phyloP scores from a whole-genome alignment of 2,113 vertebrate species.

The Scomber scombrus region DNA sequence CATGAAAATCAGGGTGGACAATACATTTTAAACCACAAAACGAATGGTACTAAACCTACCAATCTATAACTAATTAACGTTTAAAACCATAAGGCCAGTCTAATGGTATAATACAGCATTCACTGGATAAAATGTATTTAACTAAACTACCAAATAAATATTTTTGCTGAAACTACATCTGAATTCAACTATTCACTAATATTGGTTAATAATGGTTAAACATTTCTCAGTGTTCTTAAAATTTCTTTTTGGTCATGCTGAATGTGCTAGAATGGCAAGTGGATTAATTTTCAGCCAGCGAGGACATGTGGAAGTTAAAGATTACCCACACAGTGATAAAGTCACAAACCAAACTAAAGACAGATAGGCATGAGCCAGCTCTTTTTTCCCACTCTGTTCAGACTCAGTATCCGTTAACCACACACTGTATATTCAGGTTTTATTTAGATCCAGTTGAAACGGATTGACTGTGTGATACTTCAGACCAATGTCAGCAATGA shows the following conservation, averaged over 20 bases:
- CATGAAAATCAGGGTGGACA: too few species aligned
- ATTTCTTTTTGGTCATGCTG: conserved; percentile 50
- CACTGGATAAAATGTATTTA: too few species aligned
- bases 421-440: background rate
- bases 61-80: too few species aligned
- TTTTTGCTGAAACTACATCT: too few species aligned
- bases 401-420: background rate
- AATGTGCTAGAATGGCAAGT: background rate
- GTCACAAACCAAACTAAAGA: background rate
- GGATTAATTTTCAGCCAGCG: background rate
- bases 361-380: background rate
- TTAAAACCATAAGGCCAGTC: too few species aligned
- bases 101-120: too few species aligned
- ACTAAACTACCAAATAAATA: too few species aligned
- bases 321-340: conserved; percentile 32
- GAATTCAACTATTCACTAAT: too few species aligned
- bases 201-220: too few species aligned
- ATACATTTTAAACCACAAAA: too few species aligned
- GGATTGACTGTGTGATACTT: background rate
- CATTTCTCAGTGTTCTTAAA: too few species aligned
- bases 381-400: background rate
- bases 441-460: background rate
- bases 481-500: conserved; percentile 21
- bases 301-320: conserved; percentile 32
- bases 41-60: too few species aligned